Base-by-base conservation (phyloP, 1,140 invertebrate genomes). In the Drosophila truncata region DNA sequence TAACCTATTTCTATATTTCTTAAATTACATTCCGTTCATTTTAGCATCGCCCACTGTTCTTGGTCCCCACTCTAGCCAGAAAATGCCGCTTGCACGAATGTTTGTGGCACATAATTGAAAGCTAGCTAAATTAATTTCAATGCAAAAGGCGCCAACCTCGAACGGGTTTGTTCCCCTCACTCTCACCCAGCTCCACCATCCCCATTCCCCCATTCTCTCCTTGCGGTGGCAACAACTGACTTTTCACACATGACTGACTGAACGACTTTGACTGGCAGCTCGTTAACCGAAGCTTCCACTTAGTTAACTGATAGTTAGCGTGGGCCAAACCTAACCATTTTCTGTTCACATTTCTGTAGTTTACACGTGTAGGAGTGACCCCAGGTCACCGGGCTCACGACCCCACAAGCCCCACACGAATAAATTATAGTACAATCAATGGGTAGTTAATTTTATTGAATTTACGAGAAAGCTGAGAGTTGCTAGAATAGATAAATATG, bases 31-130 rank as follows among this genome's bases (percentile, higher is more conserved):
- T 29, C 16, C 1, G 3, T 47, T 25, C 23, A 13, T 11, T n/a
- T 11, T 7, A 7, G 16, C 31, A 31, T 5, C n/a, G 4, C 33
- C 8, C 44, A 39, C 69, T 59, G 52, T 71, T 16, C 10, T 27
- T 3, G 27, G 33, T 49, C 50, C 66, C 82, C 66, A 85, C 71
- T 44, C 23, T 50, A 23, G 31, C 20, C 62, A n/a, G 65, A 46
- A 27, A 66, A 35, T 52, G 47, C 29, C 47, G 61, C 62, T 35
- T 66, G 81, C 80, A 81, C 84, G 85, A 90, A 90, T 88, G 85
- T 90, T 88, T 88, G 85, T 88, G 85, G 85, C 85, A 88, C 86
- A 88, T 88, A 88, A 88, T 90, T 90, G 85, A 90, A 90, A 90
- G 85, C 85, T 91, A 90, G 82, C 85, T 79, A 90, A 90, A 90